A percentile compares a stretch with the other conserved stretches of the same genome.
These are phyloP conservation scores for Rhagium mordax DNA, from an alignment of 2,888 invertebrate species.

Conservation along the genomic window DNA sequence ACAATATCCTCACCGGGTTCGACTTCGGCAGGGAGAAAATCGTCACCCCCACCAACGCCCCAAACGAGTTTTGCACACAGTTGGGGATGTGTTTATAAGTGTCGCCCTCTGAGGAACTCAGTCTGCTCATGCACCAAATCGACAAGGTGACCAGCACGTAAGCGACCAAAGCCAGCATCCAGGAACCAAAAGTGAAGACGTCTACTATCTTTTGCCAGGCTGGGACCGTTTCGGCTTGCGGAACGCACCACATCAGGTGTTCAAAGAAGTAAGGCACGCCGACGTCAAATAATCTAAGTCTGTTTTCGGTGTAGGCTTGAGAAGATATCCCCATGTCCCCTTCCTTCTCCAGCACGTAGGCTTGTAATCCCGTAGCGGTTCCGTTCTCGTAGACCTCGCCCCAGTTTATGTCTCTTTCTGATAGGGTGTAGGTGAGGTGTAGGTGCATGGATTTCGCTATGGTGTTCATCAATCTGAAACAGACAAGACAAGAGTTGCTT, in stretches of 20 bases:
- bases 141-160: background rate
- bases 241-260: slow-evolving; percentile 49
- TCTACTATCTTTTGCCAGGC: slow-evolving; percentile 44
- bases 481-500: no score
- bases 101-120: background rate
- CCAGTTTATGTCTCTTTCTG: slow-evolving; percentile 47
- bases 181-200: slow-evolving; percentile 38
- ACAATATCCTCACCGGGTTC: background rate
- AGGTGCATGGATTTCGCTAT: slow-evolving; percentile 45
- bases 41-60: background rate
- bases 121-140: slow-evolving; percentile 11
- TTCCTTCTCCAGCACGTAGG: slow-evolving; percentile 43
- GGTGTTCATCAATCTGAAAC: slow-evolving; percentile 43
- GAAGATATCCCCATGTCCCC: slow-evolving; percentile 49
- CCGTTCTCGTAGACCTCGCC: slow-evolving; percentile 47
- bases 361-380: slow-evolving; percentile 47
- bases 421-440: slow-evolving; percentile 43
- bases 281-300: slow-evolving; percentile 42
- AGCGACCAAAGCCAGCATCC: background rate
- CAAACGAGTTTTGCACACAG: slow-evolving; percentile 16
- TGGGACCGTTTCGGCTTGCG: slow-evolving; percentile 42
- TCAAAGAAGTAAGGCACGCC: slow-evolving; percentile 47
- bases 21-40: background rate
- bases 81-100: background rate
- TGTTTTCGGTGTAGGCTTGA: slow-evolving; percentile 38